phyloP scores from a whole-genome alignment of 2,888 invertebrate genomes.

The Eumacrocentrus americanus region DNA sequence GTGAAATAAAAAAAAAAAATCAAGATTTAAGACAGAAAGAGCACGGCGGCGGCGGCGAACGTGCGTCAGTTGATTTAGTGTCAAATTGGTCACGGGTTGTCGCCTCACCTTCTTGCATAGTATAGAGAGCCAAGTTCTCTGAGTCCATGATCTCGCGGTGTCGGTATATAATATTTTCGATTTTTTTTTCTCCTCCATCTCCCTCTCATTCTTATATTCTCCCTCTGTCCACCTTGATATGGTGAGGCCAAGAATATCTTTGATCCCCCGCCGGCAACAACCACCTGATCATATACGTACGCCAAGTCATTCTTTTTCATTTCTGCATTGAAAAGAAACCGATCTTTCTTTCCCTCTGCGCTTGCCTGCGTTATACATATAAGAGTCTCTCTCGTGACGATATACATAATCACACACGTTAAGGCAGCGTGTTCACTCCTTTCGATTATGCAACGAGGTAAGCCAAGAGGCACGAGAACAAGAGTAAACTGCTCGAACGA shows the following conservation, averaged over 20 bases:
- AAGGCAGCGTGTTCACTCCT: not conserved
- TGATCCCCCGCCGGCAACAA: slow-evolving; percentile 54
- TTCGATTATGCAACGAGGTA: slow-evolving; percentile 2
- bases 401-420: not conserved
- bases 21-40: slow-evolving; percentile 16
- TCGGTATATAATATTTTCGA: slow-evolving; percentile 33
- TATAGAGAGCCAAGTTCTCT: too few species aligned
- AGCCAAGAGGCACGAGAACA: too few species aligned
- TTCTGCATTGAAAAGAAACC: slow-evolving; percentile 21
- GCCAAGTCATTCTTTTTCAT: slow-evolving; percentile 23
- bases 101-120: slow-evolving; percentile 51
- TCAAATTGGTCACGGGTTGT: slow-evolving; percentile 58
- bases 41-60: slow-evolving; percentile 38
- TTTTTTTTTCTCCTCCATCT: slow-evolving; percentile 25
- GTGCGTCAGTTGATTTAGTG: slow-evolving; percentile 57
- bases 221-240: slow-evolving; percentile 21
- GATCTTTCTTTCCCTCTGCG: slow-evolving; percentile 8
- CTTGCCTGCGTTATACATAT: not conserved
- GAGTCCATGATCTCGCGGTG: slow-evolving; percentile 22
- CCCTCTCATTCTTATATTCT: slow-evolving; percentile 26
- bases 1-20: slow-evolving; percentile 19
- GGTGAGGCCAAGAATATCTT: slow-evolving; percentile 40
- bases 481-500: too few species aligned
- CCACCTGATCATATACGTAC: slow-evolving; percentile 53
- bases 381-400: not conserved